phyloP scores from a whole-genome alignment of 2,113 vertebrate genomes.

The Syngnathus floridae region DNA sequence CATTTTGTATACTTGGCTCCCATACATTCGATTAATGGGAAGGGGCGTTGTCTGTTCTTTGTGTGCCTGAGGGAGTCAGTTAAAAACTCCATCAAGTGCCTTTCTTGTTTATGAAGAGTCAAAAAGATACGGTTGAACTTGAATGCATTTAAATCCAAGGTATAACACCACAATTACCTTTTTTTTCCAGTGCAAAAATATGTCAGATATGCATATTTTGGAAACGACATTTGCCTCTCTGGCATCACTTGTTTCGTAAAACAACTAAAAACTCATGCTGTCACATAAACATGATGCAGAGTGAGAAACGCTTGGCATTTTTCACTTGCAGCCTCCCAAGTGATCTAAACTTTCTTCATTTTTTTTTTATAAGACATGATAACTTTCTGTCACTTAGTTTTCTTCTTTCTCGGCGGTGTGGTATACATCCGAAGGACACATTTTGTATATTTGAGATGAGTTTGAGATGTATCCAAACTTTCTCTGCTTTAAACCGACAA shows the following conservation, averaged over 20 bases:
- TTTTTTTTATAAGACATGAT: constrained; percentile 20
- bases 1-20: constrained; percentile 30
- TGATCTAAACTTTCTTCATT: constrained; percentile 46
- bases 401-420: constrained; percentile 22
- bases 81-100: not conserved
- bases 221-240: not conserved
- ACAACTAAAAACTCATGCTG: constrained; percentile 27
- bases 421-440: constrained; percentile 6
- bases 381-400: constrained; percentile 7
- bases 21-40: constrained; percentile 44
- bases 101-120: not conserved
- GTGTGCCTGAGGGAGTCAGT: not conserved
- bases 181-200: not conserved
- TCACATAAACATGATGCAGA: constrained; percentile 32
- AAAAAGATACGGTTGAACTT: not conserved
- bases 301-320: constrained; percentile 35
- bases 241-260: constrained; percentile 25
- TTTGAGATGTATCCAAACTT: not conserved
- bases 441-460: not conserved
- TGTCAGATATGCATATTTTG: not conserved
- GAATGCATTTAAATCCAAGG: not conserved
- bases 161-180: not conserved
- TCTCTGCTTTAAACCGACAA: not conserved
- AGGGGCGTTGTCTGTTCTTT: not conserved
- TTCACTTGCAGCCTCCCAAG: constrained; percentile 26